A percentile compares a stretch with the other conserved stretches of the same genome.
Conservation (phyloP, 2,113 vertebrate species). For the Ivindomyrus marchei region DNA sequence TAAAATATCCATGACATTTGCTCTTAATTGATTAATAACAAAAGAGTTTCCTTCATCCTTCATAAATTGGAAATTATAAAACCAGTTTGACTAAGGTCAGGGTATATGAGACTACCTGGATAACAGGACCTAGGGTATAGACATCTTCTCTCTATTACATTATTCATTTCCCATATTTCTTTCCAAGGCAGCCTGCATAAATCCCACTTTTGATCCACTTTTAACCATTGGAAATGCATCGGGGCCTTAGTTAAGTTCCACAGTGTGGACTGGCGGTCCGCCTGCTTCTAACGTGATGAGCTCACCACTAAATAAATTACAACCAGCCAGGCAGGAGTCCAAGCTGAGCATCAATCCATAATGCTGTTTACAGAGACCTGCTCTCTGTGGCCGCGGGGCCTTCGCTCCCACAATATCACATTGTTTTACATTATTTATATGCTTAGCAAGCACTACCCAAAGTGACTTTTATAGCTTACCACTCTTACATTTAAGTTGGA, state of each 20-base stretch:
- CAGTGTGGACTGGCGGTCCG: not conserved
- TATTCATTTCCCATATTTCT: not conserved
- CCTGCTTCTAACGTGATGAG: not conserved
- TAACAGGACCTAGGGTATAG: not conserved
- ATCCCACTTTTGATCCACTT: not conserved
- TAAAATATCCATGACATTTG: not conserved
- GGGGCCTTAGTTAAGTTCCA: not conserved
- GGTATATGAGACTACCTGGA: not conserved
- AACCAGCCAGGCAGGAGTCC: not conserved
- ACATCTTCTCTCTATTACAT: not conserved
- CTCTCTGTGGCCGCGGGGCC: not conserved
- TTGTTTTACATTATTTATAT: slow-evolving; percentile 9
- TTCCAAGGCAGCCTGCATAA: not conserved
- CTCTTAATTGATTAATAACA: not conserved
- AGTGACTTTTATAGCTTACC: not conserved
- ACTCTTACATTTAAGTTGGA: not conserved
- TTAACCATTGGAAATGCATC: slow-evolving; percentile 3
- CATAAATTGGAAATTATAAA: not conserved
- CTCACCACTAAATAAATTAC: slow-evolving; percentile 11
- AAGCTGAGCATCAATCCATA: slow-evolving; percentile 14
- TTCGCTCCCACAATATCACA: not conserved
- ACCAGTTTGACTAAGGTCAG: not conserved
- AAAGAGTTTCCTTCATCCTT: not conserved
- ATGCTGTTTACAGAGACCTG: slow-evolving; percentile 10
- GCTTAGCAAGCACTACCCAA: not conserved